Conservation (phyloP, 2,888 invertebrate genomes). For the Altica lythri region DNA sequence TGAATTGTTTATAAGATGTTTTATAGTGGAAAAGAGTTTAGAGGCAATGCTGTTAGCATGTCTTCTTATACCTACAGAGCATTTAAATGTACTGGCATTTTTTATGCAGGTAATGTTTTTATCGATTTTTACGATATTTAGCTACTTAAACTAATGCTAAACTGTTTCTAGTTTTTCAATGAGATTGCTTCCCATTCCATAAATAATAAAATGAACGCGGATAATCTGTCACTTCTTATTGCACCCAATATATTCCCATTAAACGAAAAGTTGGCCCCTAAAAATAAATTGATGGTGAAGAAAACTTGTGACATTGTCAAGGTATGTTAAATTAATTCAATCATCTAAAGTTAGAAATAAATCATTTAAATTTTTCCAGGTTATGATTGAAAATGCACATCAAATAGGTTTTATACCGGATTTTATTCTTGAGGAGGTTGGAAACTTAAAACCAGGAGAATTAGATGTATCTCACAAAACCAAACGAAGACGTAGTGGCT, state of each 20-base stretch:
- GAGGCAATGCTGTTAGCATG: slow-evolving; percentile 70
- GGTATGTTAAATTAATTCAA: slow-evolving; percentile 28
- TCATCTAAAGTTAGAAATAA: background rate
- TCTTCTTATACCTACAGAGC: slow-evolving; percentile 74
- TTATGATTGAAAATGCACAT: slow-evolving; percentile 78
- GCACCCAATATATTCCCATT: slow-evolving; percentile 86
- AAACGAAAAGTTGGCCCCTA: slow-evolving; percentile 61
- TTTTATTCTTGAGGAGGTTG: slow-evolving; percentile 58
- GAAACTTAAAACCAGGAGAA: slow-evolving; percentile 48
- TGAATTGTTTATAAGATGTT: slow-evolving; percentile 74
- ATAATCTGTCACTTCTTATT: slow-evolving; percentile 83
- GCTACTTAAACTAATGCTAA: slow-evolving; percentile 9
- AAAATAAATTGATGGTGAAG: slow-evolving; percentile 58
- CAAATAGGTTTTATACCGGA: slow-evolving; percentile 76
- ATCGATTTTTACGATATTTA: background rate
- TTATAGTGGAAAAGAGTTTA: slow-evolving; percentile 63
- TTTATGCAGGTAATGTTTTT: slow-evolving; percentile 69
- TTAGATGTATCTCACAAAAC: slow-evolving; percentile 62
- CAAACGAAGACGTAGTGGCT: slow-evolving; percentile 84
- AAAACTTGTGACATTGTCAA: slow-evolving; percentile 45
- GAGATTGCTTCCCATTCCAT: slow-evolving; percentile 71
- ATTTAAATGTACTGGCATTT: slow-evolving; percentile 79
- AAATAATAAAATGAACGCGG: slow-evolving; percentile 81
- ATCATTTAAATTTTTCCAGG: slow-evolving; percentile 58
- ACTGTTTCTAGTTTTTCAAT: slow-evolving; percentile 65